Evolutionary conservation across 2,113 vertebrate genomes (phyloP).

Genomic region (Lontra canadensis): DNA sequence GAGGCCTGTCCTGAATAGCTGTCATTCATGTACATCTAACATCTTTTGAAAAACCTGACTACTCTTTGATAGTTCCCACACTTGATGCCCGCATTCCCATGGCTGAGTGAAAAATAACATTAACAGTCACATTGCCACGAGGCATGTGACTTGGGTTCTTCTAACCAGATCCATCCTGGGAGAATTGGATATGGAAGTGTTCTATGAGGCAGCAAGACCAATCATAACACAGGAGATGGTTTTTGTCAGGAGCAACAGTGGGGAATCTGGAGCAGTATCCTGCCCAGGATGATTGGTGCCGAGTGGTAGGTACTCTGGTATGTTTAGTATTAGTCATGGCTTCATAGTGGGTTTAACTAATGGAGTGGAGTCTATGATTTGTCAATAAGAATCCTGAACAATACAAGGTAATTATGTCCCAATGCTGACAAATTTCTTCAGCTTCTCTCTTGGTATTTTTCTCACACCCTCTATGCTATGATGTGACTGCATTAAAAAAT

Average conservation of each 20-base stretch:
- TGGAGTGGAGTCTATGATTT: neutral
- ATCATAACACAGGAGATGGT: neutral
- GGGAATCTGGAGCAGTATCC: neutral
- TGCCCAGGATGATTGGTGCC: neutral
- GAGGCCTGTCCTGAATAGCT: neutral
- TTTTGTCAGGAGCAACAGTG: neutral
- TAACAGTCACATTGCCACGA: neutral
- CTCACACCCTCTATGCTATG: neutral
- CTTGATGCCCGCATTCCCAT: neutral
- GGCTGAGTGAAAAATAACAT: neutral
- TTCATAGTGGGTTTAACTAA: neutral
- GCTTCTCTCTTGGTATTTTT: neutral
- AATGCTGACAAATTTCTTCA: neutral
- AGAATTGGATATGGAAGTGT: neutral
- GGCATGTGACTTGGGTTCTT: neutral
- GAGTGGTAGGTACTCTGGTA: fast-evolving
- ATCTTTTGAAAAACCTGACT: neutral
- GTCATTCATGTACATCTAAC: neutral
- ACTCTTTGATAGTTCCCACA: neutral
- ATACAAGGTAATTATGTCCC: neutral
- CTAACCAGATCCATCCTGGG: neutral
- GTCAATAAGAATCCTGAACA: neutral
- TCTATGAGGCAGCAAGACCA: neutral
- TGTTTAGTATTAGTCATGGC: neutral
- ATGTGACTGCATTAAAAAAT: neutral